Conservation (phyloP, 2,113 vertebrate species). For the Neotragus moschatus region DNA sequence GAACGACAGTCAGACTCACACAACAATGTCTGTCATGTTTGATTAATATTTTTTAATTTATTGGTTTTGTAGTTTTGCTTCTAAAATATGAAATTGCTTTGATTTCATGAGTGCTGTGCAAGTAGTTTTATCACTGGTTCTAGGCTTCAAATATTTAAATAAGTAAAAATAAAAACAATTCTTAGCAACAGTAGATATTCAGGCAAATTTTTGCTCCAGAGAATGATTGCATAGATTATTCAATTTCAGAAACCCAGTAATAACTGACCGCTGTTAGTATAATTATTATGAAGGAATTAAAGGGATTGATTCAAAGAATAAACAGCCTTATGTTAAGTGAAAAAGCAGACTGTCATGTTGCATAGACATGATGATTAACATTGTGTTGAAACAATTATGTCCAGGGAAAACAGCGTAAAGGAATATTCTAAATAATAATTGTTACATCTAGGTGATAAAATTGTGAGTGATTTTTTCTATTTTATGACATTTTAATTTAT, state of each 20-base stretch:
- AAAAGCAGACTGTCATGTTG: not conserved
- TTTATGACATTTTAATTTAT: not conserved
- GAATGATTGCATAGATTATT: not conserved
- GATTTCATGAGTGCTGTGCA: not conserved
- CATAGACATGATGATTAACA: not conserved
- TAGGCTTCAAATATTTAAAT: not conserved
- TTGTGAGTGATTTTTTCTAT: not conserved
- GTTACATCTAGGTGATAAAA: not conserved
- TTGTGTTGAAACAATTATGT: not conserved
- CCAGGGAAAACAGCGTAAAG: not conserved
- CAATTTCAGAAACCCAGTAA: not conserved
- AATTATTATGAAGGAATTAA: slow-evolving; percentile 3
- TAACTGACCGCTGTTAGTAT: not conserved
- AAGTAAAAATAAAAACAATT: not conserved
- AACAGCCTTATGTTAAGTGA: not conserved
- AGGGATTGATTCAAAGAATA: not conserved
- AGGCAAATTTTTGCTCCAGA: not conserved
- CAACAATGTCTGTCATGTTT: not conserved
- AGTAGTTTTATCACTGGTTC: not conserved
- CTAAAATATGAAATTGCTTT: not conserved
- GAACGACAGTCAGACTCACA: not conserved
- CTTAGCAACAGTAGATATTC: not conserved
- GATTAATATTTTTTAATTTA: not conserved
- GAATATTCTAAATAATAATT: not conserved
- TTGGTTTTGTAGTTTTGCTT: not conserved